Base-by-base conservation (phyloP, 2,797 vertebrate species). In the Austrolebias charrua region DNA sequence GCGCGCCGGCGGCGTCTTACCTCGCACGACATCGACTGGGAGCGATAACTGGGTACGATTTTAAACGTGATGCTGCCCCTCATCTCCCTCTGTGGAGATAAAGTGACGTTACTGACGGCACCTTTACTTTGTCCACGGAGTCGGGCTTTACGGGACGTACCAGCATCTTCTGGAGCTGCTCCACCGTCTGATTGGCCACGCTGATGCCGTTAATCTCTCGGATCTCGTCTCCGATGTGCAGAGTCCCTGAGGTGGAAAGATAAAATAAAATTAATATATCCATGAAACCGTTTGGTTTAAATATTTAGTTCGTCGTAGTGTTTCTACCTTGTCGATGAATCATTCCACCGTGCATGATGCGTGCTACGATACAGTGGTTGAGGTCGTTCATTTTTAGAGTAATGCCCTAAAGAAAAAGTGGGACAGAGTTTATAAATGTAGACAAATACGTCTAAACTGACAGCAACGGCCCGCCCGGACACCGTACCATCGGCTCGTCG, bases 281-380 rank as follows among this genome's bases (percentile, higher is more conserved):
- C 24, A 24, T 3, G 24, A 24, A 24, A 2, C 24, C 24, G 1
- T 24, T 24, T 24, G 24, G 3, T 24, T 24, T 24, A 2, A 24
- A 24, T 24, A 24, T 24, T 24, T 24, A 24, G 24, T 24, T 24
- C 3, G 24, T 1, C 24, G 24, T 24, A 1, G 3, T 24, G 3
- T 24, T 24, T 16, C 2, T 92, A 98, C 97, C 97, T 96, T 99
- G 97, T 87, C 97, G 94, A 83, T 99, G 97, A 88, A 99, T 99
- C 97, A 99, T 99, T 88, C 97, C 97, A 57, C 97, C 97, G 0
- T 99, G 97, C 97, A 99, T 98, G 92, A 99, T 99, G 87, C 97
- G 94, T 75, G 97, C 97, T 87, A 99, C 97, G 44, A 99, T 99
- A 75, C 97, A 99, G 75, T 98, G 97, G 90, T 98, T 99, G 71